These are phyloP conservation scores for Drosophila diplacantha DNA, from an alignment of 2,888 invertebrate genomes.

Conservation along the genomic window DNA sequence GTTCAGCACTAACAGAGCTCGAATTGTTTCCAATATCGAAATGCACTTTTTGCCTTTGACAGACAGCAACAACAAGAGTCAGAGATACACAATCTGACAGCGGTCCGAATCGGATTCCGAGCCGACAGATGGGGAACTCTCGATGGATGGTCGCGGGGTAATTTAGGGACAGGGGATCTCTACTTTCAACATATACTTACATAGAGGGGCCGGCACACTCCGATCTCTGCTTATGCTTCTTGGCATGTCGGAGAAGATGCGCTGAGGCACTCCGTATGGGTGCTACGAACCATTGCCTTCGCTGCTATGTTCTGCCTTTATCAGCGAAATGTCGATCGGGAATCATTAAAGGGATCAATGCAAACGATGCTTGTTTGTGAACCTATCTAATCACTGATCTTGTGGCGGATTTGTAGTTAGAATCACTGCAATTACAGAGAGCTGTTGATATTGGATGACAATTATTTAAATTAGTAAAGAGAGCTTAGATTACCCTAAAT, in stretches of 20 bases:
- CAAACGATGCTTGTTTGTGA: neutral
- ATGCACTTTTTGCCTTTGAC: constrained; percentile 60
- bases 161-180: constrained; percentile 7
- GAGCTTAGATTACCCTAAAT: neutral
- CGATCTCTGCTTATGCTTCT: constrained; percentile 41
- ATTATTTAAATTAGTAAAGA: neutral
- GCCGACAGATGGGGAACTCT: constrained; percentile 43
- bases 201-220: constrained; percentile 14
- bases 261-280: neutral
- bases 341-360: constrained; percentile 25
- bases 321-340: constrained; percentile 16
- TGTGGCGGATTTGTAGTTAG: neutral
- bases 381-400: constrained; percentile 5
- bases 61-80: constrained; percentile 55
- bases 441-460: neutral
- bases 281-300: neutral
- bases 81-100: constrained; percentile 61
- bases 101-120: constrained; percentile 47
- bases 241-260: constrained; percentile 43
- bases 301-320: constrained; percentile 3
- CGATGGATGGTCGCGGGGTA: neutral
- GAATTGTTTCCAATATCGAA: constrained; percentile 68
- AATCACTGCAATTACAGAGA: constrained; percentile 1
- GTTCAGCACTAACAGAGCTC: constrained; percentile 43
- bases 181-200: neutral